These are phyloP conservation scores for Todiramphus saurophagus DNA, from an alignment of 2,113 vertebrate genomes.

Conservation along the genomic window DNA sequence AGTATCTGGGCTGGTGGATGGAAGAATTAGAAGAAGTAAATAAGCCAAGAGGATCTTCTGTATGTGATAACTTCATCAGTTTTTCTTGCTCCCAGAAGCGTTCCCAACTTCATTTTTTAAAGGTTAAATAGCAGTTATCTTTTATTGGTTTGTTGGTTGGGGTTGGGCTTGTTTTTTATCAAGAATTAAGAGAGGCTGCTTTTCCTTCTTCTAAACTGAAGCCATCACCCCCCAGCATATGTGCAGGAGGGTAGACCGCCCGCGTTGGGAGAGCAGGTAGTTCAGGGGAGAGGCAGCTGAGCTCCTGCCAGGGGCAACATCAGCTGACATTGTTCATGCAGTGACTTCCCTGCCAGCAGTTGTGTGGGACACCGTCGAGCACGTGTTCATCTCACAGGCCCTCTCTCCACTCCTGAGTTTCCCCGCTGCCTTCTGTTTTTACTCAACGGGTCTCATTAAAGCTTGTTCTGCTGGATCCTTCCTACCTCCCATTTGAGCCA, in stretches of 20 bases:
- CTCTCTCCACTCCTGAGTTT: background rate
- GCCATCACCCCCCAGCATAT: accelerated
- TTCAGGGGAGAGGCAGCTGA: background rate
- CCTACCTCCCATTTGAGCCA: background rate
- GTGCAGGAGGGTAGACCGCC: accelerated
- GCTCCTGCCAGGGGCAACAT: background rate
- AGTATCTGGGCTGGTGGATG: background rate
- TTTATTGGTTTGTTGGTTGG: background rate
- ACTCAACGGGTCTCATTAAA: background rate
- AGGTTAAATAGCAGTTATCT: background rate
- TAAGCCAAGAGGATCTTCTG: background rate
- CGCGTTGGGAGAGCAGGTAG: background rate
- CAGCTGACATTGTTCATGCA: background rate
- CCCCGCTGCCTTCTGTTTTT: slow-evolving; percentile 8
- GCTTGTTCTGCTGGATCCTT: background rate
- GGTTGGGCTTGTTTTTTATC: too few relatives aligned
- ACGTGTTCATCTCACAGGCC: background rate
- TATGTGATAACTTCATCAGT: background rate
- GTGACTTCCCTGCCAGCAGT: background rate
- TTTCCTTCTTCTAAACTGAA: background rate
- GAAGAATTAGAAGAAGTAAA: background rate
- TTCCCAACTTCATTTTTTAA: background rate
- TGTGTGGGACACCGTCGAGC: background rate
- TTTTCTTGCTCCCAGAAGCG: background rate
- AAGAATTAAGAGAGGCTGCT: background rate